phyloP scores from a whole-genome alignment of 2,797 vertebrate species.

The Argentina silus region DNA sequence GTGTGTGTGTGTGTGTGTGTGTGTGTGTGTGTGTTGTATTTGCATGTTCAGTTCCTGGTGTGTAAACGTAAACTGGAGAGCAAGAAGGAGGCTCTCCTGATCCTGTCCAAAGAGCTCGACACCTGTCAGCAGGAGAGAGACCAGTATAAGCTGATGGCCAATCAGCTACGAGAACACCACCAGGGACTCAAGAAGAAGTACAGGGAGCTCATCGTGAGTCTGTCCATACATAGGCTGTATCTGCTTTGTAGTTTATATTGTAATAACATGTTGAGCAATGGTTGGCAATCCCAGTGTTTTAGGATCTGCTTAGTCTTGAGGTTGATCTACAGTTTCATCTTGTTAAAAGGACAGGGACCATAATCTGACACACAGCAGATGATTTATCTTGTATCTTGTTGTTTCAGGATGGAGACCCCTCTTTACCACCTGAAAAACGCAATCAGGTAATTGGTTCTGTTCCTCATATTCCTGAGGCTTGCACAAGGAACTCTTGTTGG shows the following conservation, averaged over 20 bases:
- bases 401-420: constrained; percentile 90
- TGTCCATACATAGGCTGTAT: neutral
- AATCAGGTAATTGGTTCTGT: constrained; percentile 84
- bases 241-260: no score
- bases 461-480: neutral
- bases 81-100: constrained; percentile 95
- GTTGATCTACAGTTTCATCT: no score
- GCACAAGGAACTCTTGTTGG: neutral
- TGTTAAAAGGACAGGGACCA: no score
- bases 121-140: constrained; percentile 96
- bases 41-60: constrained; percentile 84
- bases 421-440: constrained; percentile 93
- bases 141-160: constrained; percentile 98
- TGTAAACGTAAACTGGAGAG: constrained; percentile 96
- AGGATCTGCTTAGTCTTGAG: no score
- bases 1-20: neutral
- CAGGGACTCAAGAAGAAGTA: constrained; percentile 97
- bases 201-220: constrained; percentile 91
- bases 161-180: constrained; percentile 93
- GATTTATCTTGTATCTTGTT: neutral
- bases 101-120: constrained; percentile 98
- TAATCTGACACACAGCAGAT: no score
- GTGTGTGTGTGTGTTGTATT: neutral
- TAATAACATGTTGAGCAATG: no score
- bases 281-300: no score